Evolutionary conservation across 2,113 vertebrate species (phyloP).

Genomic region (Todiramphus chloris): DNA sequence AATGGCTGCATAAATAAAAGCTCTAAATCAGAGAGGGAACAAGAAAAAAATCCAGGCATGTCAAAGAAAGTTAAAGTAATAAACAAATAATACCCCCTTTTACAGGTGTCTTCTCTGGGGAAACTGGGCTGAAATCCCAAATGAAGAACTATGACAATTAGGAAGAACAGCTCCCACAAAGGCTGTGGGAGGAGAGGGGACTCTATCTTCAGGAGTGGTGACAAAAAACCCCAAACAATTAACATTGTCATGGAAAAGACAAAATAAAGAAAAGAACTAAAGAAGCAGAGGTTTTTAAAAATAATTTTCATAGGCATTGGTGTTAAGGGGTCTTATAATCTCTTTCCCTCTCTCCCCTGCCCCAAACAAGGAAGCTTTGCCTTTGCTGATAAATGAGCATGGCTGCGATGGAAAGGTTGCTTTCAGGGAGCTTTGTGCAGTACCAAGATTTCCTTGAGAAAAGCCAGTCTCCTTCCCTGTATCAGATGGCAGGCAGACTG

Average conservation of each 20-base stretch:
- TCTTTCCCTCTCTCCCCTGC: neutral
- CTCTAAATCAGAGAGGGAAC: neutral
- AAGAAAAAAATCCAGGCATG: neutral
- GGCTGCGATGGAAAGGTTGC: neutral
- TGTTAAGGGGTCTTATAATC: neutral
- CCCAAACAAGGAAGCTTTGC: neutral
- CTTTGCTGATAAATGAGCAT: neutral
- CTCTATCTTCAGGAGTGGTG: neutral
- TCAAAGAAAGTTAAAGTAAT: neutral
- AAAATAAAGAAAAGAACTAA: neutral
- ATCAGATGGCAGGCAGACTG: neutral
- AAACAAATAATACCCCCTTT: neutral
- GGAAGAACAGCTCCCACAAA: neutral
- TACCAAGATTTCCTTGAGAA: neutral
- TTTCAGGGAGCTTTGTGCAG: neutral
- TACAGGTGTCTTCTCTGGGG: neutral
- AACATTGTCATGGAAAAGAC: neutral
- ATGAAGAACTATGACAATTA: neutral
- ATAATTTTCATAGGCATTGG: neutral
- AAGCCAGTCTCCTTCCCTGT: neutral
- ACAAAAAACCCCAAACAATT: neutral
- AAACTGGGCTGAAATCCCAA: conserved; percentile 21
- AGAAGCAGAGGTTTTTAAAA: neutral
- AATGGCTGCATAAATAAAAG: neutral
- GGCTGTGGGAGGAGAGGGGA: neutral